Evolutionary conservation across 2,888 invertebrate genomes (phyloP), one percentile per base, ranked within the genome.

Genomic region (Amphipyra berbera): DNA sequence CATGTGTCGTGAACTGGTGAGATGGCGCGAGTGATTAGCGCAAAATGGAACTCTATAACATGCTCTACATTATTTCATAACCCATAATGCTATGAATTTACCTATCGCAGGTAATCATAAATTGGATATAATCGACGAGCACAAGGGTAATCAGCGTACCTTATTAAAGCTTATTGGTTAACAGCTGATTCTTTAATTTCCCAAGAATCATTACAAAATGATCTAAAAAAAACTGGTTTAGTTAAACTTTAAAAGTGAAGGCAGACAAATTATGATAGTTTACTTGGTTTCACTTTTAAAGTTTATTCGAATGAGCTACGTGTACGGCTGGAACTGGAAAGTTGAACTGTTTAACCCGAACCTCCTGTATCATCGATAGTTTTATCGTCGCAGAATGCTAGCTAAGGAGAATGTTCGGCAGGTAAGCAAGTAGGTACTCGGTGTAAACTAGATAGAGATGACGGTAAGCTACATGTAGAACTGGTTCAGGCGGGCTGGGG

Each of bases 381-480:
- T 60, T 73, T 76, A 14, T 76, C 75, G 63, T 76, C 61, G 73
- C 82, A 82, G 83, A 88, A 85, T 85, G 83, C 78, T 80, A 78
- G 76, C 73, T 80, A 85, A 85, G 88, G 78, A 87, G 89, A 88
- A 88, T 86, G 88, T 88, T 88, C 79, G 83, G 82, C 88, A 90
- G 90, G 90, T 89, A 90, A 85, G 81, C 85, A 79, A 84, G 84
- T 75, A 67, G 59, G 59, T 82, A 82, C 80, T 84, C 82, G 77
- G 80, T 84, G 88, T 89, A 88, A 89, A 91, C 91, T 92, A 90
- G 91, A 90, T 88, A 88, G 88, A 90, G 88, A 86, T 88, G 90
- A 87, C 89, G 87, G 91, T 91, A 88, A 89, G 88, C 89, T 89
- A 87, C 88, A 86, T 79, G 85, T 73, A 79, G 81, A 79, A 79